Base-by-base conservation (phyloP, 23 tunicate species). In the Halocynthia aurantium region DNA sequence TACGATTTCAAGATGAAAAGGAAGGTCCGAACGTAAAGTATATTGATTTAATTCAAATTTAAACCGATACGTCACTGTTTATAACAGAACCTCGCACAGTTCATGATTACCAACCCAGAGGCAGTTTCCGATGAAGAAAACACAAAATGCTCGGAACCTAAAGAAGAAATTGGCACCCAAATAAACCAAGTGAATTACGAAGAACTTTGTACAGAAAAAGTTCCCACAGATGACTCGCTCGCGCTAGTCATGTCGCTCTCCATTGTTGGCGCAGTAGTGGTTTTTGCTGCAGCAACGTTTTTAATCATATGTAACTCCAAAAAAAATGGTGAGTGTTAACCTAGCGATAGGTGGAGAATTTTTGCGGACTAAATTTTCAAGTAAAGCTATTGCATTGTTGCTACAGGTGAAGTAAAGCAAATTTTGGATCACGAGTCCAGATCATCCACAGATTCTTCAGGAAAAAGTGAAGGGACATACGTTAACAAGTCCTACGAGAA, bases 231-330 rank as follows among this genome's bases (percentile, higher is more conserved):
- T 51, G 81, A 75, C 17, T 51, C 75, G 20, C 67, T 53, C 12
- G 81, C 86, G 11, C 73, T 83, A 10, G 65, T 83, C 50, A 83
- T 83, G 7, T 76, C 86, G 11, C 79, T 83, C 2, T 55, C 81
- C 53, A 83, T 75, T 8, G 86, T 83, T 44, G 75, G 78, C 52
- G 86, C 86, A 8, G 75, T 83, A 6, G 13, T 83, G 8, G 18
- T 83, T 0, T 83, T 83, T 50, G 66, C 52, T 5, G 52, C 67
- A 2, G 66, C 64, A 21, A 53, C 62, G 75, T 53, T 64, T 15
- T 21, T 83, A 5, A 18, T 74, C 13, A 19, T 74, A 13, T 54
- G n/a, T 2, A 53, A 74, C 31, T 53, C 78, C 8, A 53, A 54
- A 74, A 5, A 53, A 54, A 49, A 65, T 15, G 31, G 49, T 9